Conservation (phyloP, 2,888 invertebrate species). For the Ornithoptera priamus region DNA sequence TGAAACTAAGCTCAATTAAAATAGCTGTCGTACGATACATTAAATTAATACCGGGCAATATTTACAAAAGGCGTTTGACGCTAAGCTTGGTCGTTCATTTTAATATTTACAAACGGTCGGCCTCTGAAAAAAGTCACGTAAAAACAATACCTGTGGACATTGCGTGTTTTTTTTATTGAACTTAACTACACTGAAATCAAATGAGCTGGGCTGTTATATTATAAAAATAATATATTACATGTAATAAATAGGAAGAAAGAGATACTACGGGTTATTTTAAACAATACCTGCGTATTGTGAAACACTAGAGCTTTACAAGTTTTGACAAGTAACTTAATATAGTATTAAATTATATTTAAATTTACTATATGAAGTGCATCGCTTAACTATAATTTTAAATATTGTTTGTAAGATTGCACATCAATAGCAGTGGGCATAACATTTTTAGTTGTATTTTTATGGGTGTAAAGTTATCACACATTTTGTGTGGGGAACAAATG, state of each 20-base stretch:
- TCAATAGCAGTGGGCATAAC: neutral
- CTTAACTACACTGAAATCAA: too few species aligned
- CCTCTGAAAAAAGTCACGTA: conserved; percentile 49
- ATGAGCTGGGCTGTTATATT: too few species aligned
- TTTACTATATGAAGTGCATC: too few species aligned
- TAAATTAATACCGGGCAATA: conserved; percentile 32
- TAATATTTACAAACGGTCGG: conserved; percentile 61
- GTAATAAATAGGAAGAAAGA: too few species aligned
- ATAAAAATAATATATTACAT: too few species aligned
- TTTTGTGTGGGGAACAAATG: neutral
- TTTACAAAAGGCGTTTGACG: conserved; percentile 40
- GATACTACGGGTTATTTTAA: too few species aligned
- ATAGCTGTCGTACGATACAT: conserved; percentile 24
- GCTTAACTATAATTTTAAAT: neutral
- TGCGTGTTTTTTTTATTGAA: too few species aligned
- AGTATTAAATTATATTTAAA: too few species aligned
- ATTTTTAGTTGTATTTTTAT: neutral
- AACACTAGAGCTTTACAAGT: too few species aligned
- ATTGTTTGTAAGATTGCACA: neutral
- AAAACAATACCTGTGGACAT: neutral
- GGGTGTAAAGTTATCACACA: conserved; percentile 2
- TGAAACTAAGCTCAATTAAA: conserved; percentile 23
- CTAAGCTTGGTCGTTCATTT: conserved; percentile 40
- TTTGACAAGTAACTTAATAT: too few species aligned
- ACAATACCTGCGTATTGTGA: too few species aligned